Percentiles rank a stretch among this genome's conserved stretches.
Conservation (phyloP, 1,140 invertebrate species). For the Drosophila jambulina region DNA sequence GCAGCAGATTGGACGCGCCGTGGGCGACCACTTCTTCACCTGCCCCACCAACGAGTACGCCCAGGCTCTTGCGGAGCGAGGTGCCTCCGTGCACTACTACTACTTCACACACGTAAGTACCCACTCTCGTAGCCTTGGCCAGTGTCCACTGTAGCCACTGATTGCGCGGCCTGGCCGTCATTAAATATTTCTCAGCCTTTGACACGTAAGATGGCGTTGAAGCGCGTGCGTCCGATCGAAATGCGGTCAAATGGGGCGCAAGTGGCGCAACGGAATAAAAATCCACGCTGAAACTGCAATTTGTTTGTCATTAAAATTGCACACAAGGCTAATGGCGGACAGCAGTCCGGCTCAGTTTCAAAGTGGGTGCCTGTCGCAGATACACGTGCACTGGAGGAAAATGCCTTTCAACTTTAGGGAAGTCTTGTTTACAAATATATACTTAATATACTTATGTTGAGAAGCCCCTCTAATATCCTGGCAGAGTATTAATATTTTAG, state of each 20-base stretch:
- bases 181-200: constrained; percentile 77
- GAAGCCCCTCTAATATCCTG: neutral
- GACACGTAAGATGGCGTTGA: constrained; percentile 74
- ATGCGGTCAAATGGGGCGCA: constrained; percentile 75
- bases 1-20: constrained; percentile 94
- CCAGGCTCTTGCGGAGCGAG: constrained; percentile 91
- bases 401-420: neutral
- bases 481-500: neutral
- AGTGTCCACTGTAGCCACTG: constrained; percentile 1
- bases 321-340: constrained; percentile 78
- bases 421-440: neutral
- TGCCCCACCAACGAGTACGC: constrained; percentile 96
- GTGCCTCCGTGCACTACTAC: constrained; percentile 95
- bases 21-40: constrained; percentile 97
- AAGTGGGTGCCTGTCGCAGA: constrained; percentile 41
- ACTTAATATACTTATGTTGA: neutral
- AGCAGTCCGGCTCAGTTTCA: constrained; percentile 23
- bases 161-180: constrained; percentile 26
- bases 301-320: constrained; percentile 83
- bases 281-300: constrained; percentile 57
- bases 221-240: constrained; percentile 72
- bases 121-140: neutral
- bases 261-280: constrained; percentile 38
- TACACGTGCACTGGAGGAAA: constrained; percentile 11
- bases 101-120: constrained; percentile 95